A percentile compares a stretch with the other conserved stretches of the same genome.
phyloP scores from a whole-genome alignment of 2,113 vertebrate species.

The Ahaetulla prasina region DNA sequence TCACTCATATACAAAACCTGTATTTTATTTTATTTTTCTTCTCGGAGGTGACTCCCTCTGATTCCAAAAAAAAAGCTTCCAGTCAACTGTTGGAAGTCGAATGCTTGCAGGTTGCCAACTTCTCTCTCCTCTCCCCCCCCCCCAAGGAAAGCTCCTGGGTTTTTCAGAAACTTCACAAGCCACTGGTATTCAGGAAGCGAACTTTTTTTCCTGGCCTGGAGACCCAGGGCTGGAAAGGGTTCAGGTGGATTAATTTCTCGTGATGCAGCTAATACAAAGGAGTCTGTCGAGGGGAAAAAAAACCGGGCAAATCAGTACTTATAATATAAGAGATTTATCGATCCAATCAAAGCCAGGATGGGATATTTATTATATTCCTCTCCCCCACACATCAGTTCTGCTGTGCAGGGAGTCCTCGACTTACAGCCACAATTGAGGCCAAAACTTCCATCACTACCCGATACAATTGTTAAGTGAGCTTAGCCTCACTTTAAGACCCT shows the following conservation, averaged over 20 bases:
- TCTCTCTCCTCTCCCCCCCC: rapidly evolving
- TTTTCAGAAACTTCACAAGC: not conserved
- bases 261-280: not conserved
- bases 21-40: not conserved
- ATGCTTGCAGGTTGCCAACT: not conserved
- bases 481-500: too few relatives aligned
- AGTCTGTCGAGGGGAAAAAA: not conserved
- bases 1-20: too few relatives aligned
- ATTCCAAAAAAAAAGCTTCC: not conserved
- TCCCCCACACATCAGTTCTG: too few relatives aligned
- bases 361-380: not conserved
- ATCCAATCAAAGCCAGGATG: not conserved
- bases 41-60: not conserved
- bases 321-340: not conserved
- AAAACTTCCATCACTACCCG: too few relatives aligned
- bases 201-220: not conserved
- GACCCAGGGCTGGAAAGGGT: not conserved
- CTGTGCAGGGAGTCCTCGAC: too few relatives aligned
- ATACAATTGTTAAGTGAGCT: too few relatives aligned
- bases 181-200: not conserved
- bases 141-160: not conserved
- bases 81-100: not conserved
- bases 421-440: too few relatives aligned
- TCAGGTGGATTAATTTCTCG: not conserved
- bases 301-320: not conserved